These are phyloP conservation scores for Ibidorhyncha struthersii DNA, from an alignment of 2,113 vertebrate genomes.

Conservation along the genomic window DNA sequence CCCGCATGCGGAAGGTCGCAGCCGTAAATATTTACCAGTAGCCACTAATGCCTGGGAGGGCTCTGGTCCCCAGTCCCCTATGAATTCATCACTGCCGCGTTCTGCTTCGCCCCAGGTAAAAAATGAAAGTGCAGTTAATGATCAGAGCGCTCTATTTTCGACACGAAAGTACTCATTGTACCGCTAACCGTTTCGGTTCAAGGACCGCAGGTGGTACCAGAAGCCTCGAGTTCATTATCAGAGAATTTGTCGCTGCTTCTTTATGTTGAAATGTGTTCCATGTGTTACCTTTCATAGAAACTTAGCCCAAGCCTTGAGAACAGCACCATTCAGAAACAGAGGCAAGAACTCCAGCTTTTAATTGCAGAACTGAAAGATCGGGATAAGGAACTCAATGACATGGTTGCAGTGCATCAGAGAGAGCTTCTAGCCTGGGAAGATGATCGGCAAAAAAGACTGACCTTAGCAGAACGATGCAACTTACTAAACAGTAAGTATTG, in stretches of 20 bases:
- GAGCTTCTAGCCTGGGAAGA: conserved; percentile 81
- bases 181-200: accelerated
- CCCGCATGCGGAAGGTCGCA: background rate
- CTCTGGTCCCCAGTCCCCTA: background rate
- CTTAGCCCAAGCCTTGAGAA: conserved; percentile 43
- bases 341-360: conserved; percentile 81
- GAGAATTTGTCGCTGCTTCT: background rate
- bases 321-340: conserved; percentile 75
- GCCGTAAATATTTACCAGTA: accelerated
- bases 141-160: accelerated
- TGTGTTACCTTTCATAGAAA: conserved; percentile 54
- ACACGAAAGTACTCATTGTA: accelerated
- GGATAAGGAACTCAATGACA: conserved; percentile 79
- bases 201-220: background rate
- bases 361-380: conserved; percentile 80
- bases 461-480: conserved; percentile 75
- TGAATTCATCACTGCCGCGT: background rate
- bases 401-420: conserved; percentile 79
- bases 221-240: background rate
- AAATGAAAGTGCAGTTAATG: background rate
- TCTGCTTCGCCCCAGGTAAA: conserved; percentile 47
- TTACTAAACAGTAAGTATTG: conserved; percentile 72
- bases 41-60: background rate
- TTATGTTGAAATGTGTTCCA: background rate
- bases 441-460: conserved; percentile 78